These are phyloP conservation scores for Micrasema longulum DNA, from an alignment of 1,140 invertebrate genomes.

Conservation along the genomic window DNA sequence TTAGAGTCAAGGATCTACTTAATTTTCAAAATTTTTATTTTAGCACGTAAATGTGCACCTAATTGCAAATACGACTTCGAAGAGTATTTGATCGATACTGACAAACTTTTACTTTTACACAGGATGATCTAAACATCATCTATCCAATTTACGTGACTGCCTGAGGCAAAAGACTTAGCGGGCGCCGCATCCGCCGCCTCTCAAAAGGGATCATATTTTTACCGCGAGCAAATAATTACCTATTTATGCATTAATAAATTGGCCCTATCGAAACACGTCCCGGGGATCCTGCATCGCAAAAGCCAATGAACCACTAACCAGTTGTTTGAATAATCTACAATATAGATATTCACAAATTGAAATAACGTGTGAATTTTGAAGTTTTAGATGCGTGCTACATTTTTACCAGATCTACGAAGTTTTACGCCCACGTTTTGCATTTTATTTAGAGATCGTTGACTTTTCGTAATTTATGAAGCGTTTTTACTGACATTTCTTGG, in stretches of 20 bases:
- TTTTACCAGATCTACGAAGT: too few species aligned
- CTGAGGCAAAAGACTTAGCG: conserved; percentile 18
- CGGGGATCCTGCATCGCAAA: background rate
- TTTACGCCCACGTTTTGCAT: too few species aligned
- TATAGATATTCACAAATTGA: conserved; percentile 11
- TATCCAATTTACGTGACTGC: conserved; percentile 30
- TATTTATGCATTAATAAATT: conserved; percentile 36
- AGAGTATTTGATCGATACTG: too few species aligned
- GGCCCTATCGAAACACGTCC: conserved; percentile 17
- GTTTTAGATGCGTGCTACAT: conserved; percentile 24
- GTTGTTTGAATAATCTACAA: too few species aligned
- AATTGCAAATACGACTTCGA: too few species aligned
- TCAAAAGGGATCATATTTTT: conserved; percentile 18
- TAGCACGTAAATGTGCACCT: too few species aligned
- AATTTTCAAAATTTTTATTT: too few species aligned
- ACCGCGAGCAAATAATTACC: conserved; percentile 38
- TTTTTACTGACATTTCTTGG: too few species aligned
- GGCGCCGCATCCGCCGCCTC: conserved; percentile 11
- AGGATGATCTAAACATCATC: conserved; percentile 19
- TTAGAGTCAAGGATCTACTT: too few species aligned
- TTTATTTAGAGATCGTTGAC: too few species aligned
- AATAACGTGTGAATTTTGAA: conserved; percentile 23
- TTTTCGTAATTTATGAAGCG: too few species aligned
- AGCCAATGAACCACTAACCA: conserved; percentile 24
- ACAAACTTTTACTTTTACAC: too few species aligned